These are phyloP conservation scores for Agelastica alni DNA, from an alignment of 2,888 invertebrate species.

Conservation along the genomic window DNA sequence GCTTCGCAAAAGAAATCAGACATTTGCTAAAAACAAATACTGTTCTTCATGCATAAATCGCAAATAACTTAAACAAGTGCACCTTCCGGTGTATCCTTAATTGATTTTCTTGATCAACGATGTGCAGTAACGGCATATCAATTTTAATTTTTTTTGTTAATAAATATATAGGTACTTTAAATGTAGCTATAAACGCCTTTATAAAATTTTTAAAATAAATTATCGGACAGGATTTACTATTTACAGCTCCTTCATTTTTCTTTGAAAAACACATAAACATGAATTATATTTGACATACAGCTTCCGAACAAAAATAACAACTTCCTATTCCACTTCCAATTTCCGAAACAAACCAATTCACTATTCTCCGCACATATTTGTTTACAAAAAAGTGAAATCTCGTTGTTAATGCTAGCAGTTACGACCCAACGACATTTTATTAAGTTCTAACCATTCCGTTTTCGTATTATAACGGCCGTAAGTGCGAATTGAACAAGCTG, in stretches of 20 bases:
- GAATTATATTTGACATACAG: neutral
- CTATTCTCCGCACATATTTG: slow-evolving; percentile 2
- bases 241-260: neutral
- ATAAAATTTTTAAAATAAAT: too few relatives aligned
- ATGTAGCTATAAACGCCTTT: too few relatives aligned
- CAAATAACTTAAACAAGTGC: too few relatives aligned
- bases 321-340: neutral
- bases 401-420: slow-evolving; percentile 3
- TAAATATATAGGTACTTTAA: too few relatives aligned
- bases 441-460: slow-evolving; percentile 37
- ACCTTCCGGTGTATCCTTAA: too few relatives aligned
- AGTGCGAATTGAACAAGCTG: slow-evolving; percentile 45
- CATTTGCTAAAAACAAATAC: too few relatives aligned
- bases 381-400: slow-evolving; percentile 10
- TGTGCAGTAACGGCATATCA: too few relatives aligned
- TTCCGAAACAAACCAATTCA: slow-evolving; percentile 2
- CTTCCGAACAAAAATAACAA: neutral
- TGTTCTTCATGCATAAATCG: too few relatives aligned
- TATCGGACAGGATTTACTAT: too few relatives aligned
- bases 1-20: slow-evolving; percentile 6
- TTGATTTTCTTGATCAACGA: too few relatives aligned
- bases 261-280: neutral
- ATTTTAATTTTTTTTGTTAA: too few relatives aligned
- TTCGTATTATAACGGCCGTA: slow-evolving; percentile 36
- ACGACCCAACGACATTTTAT: slow-evolving; percentile 29